These are phyloP conservation scores for Apostichopus leukothele DNA, from an alignment of 53 echinoderm and acorn worm genomes.

Conservation along the genomic window DNA sequence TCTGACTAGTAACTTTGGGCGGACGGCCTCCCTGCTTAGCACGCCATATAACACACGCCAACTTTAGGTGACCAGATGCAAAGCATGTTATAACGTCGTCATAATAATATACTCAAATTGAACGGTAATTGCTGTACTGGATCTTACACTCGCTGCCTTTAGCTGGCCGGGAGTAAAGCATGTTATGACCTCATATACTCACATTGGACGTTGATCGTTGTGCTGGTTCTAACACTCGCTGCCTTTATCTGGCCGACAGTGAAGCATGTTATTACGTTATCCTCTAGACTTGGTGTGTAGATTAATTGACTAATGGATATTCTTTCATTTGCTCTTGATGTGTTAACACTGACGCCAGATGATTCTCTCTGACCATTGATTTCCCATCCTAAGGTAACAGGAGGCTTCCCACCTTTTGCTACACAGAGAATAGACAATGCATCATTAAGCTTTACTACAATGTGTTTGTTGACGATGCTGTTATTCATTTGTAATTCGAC, in stretches of 20 bases:
- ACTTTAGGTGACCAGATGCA: too few species aligned
- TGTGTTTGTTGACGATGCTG: neutral
- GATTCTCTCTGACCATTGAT: neutral
- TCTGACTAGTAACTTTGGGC: too few species aligned
- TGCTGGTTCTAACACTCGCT: neutral
- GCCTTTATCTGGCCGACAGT: neutral
- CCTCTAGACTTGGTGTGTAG: neutral
- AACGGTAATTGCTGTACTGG: neutral
- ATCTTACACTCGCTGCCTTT: neutral
- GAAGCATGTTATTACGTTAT: neutral
- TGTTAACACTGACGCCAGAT: neutral
- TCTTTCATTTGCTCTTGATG: neutral
- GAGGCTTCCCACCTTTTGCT: neutral
- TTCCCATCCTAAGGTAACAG: neutral
- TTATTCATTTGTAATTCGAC: neutral
- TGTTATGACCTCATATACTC: neutral
- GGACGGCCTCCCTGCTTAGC: too few species aligned
- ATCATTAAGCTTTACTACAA: neutral
- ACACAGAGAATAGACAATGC: neutral
- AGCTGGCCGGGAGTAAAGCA: neutral
- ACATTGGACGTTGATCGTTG: neutral
- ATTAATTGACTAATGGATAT: neutral
- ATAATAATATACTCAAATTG: neutral
- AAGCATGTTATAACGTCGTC: too few species aligned
- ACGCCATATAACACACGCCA: too few species aligned